These are phyloP conservation scores for Synanthedon tipuliformis DNA, from an alignment of 2,888 invertebrate genomes.

Conservation along the genomic window DNA sequence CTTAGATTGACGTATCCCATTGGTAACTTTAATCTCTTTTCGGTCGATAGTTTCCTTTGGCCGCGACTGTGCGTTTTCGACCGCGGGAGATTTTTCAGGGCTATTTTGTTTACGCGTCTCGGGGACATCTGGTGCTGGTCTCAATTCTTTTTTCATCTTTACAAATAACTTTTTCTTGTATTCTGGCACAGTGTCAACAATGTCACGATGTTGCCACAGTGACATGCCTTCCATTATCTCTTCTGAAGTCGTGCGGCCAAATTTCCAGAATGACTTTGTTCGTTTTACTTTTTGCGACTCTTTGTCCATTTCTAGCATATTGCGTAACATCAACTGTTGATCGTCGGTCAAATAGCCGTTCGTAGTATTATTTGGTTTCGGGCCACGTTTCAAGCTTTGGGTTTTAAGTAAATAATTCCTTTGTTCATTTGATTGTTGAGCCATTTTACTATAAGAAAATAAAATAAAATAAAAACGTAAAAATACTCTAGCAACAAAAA, in stretches of 20 bases:
- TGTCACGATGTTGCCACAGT: constrained; percentile 85
- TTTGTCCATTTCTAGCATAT: constrained; percentile 67
- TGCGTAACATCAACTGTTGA: constrained; percentile 61
- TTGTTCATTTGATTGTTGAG: constrained; percentile 41
- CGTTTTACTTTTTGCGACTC: constrained; percentile 79
- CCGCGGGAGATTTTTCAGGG: constrained; percentile 31
- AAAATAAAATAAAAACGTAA: constrained; percentile 19
- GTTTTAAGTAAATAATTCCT: constrained; percentile 61
- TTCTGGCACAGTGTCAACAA: constrained; percentile 77
- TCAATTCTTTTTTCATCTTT: constrained; percentile 53
- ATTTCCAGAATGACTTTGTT: constrained; percentile 89
- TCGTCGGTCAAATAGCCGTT: constrained; percentile 69
- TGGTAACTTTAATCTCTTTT: constrained; percentile 49
- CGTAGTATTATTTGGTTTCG: constrained; percentile 39
- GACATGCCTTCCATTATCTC: constrained; percentile 90
- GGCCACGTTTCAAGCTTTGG: constrained; percentile 58
- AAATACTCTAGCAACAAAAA: constrained; percentile 9
- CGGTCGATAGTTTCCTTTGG: constrained; percentile 60
- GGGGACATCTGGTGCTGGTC: constrained; percentile 54
- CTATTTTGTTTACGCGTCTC: constrained; percentile 33
- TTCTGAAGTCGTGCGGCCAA: constrained; percentile 77
- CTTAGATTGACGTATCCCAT: constrained; percentile 59
- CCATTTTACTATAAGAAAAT: constrained; percentile 54
- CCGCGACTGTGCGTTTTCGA: constrained; percentile 34
- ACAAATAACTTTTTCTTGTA: constrained; percentile 62